A percentile compares a stretch with the other conserved stretches of the same genome.
These are phyloP conservation scores for Erebia ligea DNA, from an alignment of 2,888 invertebrate species.

Conservation along the genomic window DNA sequence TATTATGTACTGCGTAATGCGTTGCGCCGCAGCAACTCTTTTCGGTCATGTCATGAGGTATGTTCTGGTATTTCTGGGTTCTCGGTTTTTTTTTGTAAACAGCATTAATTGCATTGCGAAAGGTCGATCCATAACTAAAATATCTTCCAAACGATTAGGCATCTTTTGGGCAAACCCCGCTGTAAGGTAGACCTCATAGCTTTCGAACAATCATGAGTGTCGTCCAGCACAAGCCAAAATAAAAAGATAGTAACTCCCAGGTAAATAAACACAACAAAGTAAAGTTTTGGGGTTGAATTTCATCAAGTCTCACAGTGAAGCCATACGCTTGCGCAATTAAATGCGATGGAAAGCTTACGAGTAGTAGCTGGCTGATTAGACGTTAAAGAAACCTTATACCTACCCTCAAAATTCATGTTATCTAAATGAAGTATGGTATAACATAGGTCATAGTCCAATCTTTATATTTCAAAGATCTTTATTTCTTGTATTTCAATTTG, in stretches of 20 bases:
- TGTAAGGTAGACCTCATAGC: no score
- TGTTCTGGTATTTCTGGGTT: no score
- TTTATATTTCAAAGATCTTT: not conserved
- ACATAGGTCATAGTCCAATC: not conserved
- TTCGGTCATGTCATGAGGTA: no score
- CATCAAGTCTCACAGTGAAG: conserved; percentile 1
- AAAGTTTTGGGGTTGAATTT: not conserved
- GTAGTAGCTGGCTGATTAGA: not conserved
- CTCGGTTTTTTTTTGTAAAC: no score
- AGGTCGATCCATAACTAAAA: no score
- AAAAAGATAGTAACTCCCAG: not conserved
- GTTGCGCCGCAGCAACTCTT: no score
- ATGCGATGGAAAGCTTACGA: not conserved
- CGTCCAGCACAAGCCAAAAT: no score
- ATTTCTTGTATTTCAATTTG: not conserved
- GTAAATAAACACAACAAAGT: not conserved
- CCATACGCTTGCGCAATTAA: conserved; percentile 13
- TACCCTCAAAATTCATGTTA: not conserved
- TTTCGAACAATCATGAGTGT: no score
- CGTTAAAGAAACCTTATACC: conserved; percentile 8
- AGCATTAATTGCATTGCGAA: no score
- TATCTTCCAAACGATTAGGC: no score
- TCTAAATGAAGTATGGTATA: not conserved
- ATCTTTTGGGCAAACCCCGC: no score
- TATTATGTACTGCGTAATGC: no score